Evolutionary conservation across 2,888 invertebrate genomes (phyloP), one percentile per base, ranked within the genome.

Genomic region (Acronicta psi): DNA sequence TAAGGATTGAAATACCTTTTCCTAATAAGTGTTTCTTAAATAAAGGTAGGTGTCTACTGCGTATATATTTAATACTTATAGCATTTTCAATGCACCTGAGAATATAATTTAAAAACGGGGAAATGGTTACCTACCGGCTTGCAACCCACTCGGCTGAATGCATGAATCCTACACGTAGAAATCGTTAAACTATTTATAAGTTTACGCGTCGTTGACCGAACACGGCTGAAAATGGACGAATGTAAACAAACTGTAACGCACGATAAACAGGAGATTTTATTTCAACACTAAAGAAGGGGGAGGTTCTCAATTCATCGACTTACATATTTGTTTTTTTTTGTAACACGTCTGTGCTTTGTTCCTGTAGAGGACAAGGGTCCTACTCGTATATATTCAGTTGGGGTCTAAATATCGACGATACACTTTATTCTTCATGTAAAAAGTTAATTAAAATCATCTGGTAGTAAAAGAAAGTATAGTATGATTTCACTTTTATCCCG

Each of bases 151-250:
- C 23, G 11, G 20, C 25, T 38, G 38, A 45, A 69, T 46, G 42
- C 23, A n/a, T 49, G 36, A 37, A 36, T 34, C 46, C 18, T 31
- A 23, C 40, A n/a, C 14, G 36, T 61, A 53, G 58, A 58, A 63
- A 69, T 57, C 57, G 25, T 36, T 57, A 29, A 34, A 52, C 45
- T 68, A 50, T 63, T 43, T 37, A 64, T 43, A 54, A 54, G 46
- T 51, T 53, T 16, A 34, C 64, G 46, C 42, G 64, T 69, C 59
- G n/a, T 41, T 64, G 69, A 69, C 64, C 64, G 53, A 47, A 58
- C 40, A 16, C 57, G 18, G 38, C 42, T 54, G 25, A 54, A 63
- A 34, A 50, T 42, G 11, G 42, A 14, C 10, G 25, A 50, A 63
- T 43, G 64, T 63, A 67, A 69, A 69, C 50, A 64, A 63, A 69